Percentiles rank a stretch among this genome's conserved stretches.
phyloP scores from a whole-genome alignment of 2,888 invertebrate genomes.

The Hypolimnas misippus region DNA sequence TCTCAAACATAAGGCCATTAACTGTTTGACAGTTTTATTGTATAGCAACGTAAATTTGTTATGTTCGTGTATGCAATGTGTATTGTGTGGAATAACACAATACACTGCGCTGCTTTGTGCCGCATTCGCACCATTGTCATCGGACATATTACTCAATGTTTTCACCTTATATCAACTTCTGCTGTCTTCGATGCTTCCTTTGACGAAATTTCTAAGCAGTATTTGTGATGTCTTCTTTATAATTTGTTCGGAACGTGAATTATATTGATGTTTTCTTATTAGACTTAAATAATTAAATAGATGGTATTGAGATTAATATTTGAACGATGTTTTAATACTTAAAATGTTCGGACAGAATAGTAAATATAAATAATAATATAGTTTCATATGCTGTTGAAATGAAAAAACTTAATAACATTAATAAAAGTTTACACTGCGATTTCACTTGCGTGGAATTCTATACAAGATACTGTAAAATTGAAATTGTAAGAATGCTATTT shows the following conservation, averaged over 20 bases:
- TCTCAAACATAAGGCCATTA: constrained; percentile 39
- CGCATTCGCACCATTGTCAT: constrained; percentile 77
- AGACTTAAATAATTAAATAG: constrained; percentile 2
- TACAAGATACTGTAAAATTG: too few relatives aligned
- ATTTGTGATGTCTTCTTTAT: constrained; percentile 25
- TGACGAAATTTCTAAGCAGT: constrained; percentile 63
- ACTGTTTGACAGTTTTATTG: constrained; percentile 59
- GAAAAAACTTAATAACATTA: too few relatives aligned
- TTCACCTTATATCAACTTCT: constrained; percentile 75
- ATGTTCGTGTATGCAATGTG: constrained; percentile 74
- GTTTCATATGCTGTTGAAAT: too few relatives aligned
- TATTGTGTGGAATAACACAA: constrained; percentile 80
- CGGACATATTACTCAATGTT: constrained; percentile 81
- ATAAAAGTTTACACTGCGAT: too few relatives aligned
- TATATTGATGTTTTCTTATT: constrained; percentile 20
- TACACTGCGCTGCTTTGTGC: constrained; percentile 77
- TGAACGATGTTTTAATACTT: too few relatives aligned
- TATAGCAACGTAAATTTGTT: constrained; percentile 55
- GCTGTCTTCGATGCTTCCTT: constrained; percentile 69
- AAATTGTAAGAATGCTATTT: too few relatives aligned
- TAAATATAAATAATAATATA: too few relatives aligned
- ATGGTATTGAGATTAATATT: neutral
- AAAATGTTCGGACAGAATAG: too few relatives aligned
- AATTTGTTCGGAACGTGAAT: neutral
- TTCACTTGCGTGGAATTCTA: too few relatives aligned